Base-by-base conservation (phyloP, 2,113 vertebrate species). In the Numenius arquata region DNA sequence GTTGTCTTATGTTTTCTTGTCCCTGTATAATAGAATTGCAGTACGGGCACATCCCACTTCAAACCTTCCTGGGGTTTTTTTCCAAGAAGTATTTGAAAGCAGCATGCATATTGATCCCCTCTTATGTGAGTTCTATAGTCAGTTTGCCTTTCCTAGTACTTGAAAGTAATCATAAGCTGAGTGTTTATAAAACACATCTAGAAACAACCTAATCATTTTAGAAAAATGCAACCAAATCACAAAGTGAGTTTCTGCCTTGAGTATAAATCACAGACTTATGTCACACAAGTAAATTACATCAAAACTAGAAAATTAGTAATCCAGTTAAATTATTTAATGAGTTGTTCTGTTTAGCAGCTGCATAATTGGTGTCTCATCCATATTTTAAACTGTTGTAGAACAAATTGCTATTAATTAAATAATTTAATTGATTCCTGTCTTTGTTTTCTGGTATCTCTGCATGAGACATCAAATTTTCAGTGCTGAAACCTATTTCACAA, bases 1-100 rank as follows among this genome's bases (percentile, higher is more conserved):
- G 92, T 68, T 98, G 97, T 98, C 97, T 97, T 96, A 85, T 77
- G 89, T 96, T 98, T 97, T 97, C 94, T 94, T 96, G 93, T 95
- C 89, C 91, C 95, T 95, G 25, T 94, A 88, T 97, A 96, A 97
- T 93, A 97, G 93, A 96, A 96, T 71, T 79, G 93, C 80, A 90
- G 88, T 89, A 83, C 5, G 48, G 96, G 77, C 76, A 90, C 89
- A 96, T 95, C 95, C 94, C 93, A 90, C 74, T 96, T 86, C 91
- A 97, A 96, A 92, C 78, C 93, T 96, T 74, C 34, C 47, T 83
- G 77, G 73, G 27, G 81, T 76, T 88, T 72, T 73, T 66, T 86
- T 61, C 40, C 26, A 70, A 4, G 59, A 82, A 93, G 40, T 93
- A 21, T 91, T 93, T 97, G 93, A 95, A 95, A 95, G 75, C 79